These are phyloP conservation scores for Macropis europaea DNA, from an alignment of 2,888 invertebrate species.

Conservation along the genomic window DNA sequence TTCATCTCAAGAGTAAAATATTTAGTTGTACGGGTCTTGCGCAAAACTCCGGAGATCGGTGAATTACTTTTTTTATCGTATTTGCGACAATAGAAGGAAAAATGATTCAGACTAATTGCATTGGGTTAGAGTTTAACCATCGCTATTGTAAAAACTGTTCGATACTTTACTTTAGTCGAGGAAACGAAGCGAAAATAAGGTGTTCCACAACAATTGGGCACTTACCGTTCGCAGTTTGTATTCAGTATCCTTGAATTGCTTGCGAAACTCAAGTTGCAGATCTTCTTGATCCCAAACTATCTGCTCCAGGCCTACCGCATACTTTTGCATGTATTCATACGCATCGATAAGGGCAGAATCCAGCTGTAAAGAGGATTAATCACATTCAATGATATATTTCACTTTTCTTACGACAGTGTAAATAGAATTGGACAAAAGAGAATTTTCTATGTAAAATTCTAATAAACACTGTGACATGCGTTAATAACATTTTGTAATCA, in stretches of 20 bases:
- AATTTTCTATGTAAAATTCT: too few species aligned
- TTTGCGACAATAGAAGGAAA: constrained; percentile 44
- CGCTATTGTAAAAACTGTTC: constrained; percentile 59
- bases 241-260: constrained; percentile 83
- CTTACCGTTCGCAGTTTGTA: constrained; percentile 82
- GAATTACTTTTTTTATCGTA: constrained; percentile 52
- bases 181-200: neutral
- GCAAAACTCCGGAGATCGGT: constrained; percentile 68
- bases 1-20: constrained; percentile 47
- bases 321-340: constrained; percentile 86
- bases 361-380: constrained; percentile 77
- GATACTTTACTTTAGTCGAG: neutral
- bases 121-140: constrained; percentile 17
- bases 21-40: constrained; percentile 49
- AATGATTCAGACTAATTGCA: constrained; percentile 56
- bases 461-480: too few species aligned
- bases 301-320: constrained; percentile 86
- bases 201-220: constrained; percentile 37
- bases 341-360: constrained; percentile 82
- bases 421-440: too few species aligned
- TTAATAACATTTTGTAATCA: too few species aligned
- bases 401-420: too few species aligned
- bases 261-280: constrained; percentile 79
- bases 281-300: constrained; percentile 84
- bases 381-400: neutral